Evolutionary conservation across 2,113 vertebrate genomes (phyloP).

Genomic region (Ovis canadensis): DNA sequence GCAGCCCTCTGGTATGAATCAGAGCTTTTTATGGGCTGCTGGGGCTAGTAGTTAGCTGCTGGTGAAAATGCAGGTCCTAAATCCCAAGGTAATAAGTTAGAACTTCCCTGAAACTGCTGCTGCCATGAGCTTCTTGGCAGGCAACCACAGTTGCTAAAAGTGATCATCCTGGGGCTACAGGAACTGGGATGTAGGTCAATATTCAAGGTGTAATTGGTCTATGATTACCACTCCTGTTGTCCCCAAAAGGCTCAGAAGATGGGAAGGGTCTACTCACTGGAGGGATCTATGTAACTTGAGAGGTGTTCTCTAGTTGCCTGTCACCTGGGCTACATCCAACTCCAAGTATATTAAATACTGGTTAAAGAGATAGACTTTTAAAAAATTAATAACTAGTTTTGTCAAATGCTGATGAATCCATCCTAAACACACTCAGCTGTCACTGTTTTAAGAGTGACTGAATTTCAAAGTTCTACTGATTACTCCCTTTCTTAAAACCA

Average conservation of each 20-base stretch:
- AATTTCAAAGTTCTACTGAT: background rate
- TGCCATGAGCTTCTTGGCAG: background rate
- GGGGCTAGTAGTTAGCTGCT: background rate
- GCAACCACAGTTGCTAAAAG: background rate
- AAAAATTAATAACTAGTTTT: background rate
- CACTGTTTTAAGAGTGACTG: background rate
- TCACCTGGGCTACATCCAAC: background rate
- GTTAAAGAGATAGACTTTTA: background rate
- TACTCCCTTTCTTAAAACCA: background rate
- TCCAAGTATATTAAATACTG: background rate
- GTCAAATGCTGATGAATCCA: background rate
- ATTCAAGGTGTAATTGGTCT: background rate
- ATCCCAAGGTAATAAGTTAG: background rate
- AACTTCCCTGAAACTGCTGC: background rate
- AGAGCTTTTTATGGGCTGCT: background rate
- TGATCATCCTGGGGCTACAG: background rate
- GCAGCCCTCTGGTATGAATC: background rate
- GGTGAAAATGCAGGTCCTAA: background rate
- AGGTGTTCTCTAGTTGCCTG: background rate
- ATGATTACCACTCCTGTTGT: background rate
- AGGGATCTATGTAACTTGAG: background rate
- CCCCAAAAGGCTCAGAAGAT: background rate
- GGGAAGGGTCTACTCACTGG: background rate
- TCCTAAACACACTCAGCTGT: background rate
- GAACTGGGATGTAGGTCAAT: background rate